phyloP scores from a whole-genome alignment of 2,113 vertebrate species.

The Eubucco bourcierii region DNA sequence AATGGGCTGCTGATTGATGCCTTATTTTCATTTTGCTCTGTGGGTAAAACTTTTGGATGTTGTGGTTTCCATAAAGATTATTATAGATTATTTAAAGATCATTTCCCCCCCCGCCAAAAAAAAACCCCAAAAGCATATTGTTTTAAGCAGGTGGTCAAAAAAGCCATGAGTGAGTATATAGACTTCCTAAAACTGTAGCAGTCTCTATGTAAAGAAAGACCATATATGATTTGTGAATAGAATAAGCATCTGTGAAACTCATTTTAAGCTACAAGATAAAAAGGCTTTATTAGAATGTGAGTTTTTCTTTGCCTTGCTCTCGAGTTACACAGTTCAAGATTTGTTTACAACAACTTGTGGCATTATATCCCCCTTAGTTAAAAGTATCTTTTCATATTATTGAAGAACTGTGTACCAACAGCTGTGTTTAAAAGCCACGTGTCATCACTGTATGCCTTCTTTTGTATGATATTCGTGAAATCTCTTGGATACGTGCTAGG shows the following conservation, averaged over 20 bases:
- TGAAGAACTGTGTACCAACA: constrained; percentile 26
- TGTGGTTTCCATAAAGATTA: neutral
- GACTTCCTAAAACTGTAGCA: neutral
- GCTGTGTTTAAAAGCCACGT: neutral
- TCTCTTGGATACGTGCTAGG: constrained; percentile 1
- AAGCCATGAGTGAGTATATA: neutral
- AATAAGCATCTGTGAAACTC: neutral
- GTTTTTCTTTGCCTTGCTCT: constrained; percentile 20
- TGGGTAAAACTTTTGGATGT: neutral
- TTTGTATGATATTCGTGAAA: neutral
- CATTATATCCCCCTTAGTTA: neutral
- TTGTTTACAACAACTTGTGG: constrained; percentile 17
- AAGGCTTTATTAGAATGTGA: constrained; percentile 10
- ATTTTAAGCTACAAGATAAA: neutral
- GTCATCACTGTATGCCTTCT: neutral
- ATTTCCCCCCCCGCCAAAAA: neutral
- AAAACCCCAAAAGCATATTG: neutral
- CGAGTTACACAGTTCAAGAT: constrained; percentile 3
- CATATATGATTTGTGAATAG: neutral
- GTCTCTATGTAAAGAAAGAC: neutral
- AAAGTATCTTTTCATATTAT: constrained; percentile 11
- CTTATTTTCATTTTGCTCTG: neutral
- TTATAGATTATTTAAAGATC: neutral
- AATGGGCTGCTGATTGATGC: neutral
- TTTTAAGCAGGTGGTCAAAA: neutral